These are phyloP conservation scores for Ichneumoninae sp. DNA, from an alignment of 2,888 invertebrate genomes.

Conservation along the genomic window DNA sequence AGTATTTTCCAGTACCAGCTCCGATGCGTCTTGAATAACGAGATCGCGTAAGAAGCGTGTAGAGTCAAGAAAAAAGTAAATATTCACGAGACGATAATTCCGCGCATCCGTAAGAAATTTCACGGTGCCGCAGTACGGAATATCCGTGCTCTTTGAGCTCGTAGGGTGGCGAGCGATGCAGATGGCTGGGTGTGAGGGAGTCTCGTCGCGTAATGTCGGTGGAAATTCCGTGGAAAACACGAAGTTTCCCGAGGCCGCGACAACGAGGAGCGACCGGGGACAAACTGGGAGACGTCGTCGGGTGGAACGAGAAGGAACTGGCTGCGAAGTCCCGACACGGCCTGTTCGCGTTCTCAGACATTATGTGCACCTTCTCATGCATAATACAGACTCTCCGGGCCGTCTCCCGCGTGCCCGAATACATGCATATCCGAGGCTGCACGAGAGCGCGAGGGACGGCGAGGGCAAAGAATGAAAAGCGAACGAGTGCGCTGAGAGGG, in stretches of 20 bases:
- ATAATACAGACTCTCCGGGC: slow-evolving; percentile 64
- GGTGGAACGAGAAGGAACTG: slow-evolving; percentile 55
- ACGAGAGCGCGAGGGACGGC: neutral
- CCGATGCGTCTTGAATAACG: neutral
- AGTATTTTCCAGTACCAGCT: no score
- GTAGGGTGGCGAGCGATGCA: neutral
- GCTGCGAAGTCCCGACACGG: slow-evolving; percentile 47
- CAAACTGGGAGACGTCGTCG: slow-evolving; percentile 31
- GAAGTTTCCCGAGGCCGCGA: slow-evolving; percentile 10
- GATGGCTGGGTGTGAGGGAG: slow-evolving; percentile 4
- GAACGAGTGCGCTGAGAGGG: slow-evolving; percentile 22
- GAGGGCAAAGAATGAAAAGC: slow-evolving; percentile 38
- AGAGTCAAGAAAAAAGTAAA: neutral
- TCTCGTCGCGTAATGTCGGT: slow-evolving; percentile 17
- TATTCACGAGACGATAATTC: neutral
- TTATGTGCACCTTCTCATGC: slow-evolving; percentile 69
- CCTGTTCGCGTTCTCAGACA: slow-evolving; percentile 63
- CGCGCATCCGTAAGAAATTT: neutral
- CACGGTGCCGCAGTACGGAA: neutral
- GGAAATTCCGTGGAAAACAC: slow-evolving; percentile 37
- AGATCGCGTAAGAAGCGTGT: neutral
- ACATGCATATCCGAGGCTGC: slow-evolving; percentile 40
- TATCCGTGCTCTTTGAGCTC: slow-evolving; percentile 2
- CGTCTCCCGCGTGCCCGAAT: slow-evolving; percentile 49
- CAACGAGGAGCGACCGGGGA: slow-evolving; percentile 13